A percentile compares a stretch with the other conserved stretches of the same genome.
Evolutionary conservation across 2,113 vertebrate species (phyloP).

Genomic region (Thunnus maccoyii): DNA sequence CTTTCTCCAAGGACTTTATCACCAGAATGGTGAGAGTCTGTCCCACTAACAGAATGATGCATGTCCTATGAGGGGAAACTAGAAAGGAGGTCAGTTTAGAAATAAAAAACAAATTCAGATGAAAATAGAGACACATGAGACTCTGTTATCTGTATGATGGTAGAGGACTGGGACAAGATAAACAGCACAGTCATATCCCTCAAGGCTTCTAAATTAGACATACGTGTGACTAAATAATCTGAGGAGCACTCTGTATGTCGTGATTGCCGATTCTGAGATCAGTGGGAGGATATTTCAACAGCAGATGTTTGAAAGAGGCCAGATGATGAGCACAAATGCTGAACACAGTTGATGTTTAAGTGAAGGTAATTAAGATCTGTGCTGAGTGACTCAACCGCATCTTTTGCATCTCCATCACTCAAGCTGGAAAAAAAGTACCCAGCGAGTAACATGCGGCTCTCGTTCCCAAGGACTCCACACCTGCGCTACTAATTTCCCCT

Average conservation of each 20-base stretch:
- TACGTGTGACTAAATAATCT: not conserved
- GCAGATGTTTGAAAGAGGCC: constrained; percentile 50
- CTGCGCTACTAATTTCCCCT: constrained; percentile 32
- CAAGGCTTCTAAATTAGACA: constrained; percentile 39
- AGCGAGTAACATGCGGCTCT: constrained; percentile 4
- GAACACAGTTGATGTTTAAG: constrained; percentile 36
- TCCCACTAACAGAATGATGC: not conserved
- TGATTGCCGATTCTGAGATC: constrained; percentile 10
- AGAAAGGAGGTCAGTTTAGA: constrained; percentile 16
- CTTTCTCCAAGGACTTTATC: constrained; percentile 34
- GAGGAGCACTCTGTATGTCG: not conserved
- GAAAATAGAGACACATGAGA: not conserved
- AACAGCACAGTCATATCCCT: constrained; percentile 7
- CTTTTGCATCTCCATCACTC: constrained; percentile 26
- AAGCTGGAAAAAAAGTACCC: constrained; percentile 35
- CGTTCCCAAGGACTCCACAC: not conserved
- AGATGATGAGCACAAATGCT: constrained; percentile 39
- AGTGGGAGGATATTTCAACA: constrained; percentile 2
- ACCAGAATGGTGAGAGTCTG: constrained; percentile 9
- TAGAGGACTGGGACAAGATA: not conserved
- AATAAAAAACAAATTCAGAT: constrained; percentile 15
- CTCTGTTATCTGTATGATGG: not conserved
- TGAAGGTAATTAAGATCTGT: constrained; percentile 55
- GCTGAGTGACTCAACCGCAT: constrained; percentile 36
- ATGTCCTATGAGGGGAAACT: not conserved